Percentiles rank a stretch among this genome's conserved stretches.
Conservation (phyloP, 2,797 vertebrate species). For the Gallinago nigripennis region DNA sequence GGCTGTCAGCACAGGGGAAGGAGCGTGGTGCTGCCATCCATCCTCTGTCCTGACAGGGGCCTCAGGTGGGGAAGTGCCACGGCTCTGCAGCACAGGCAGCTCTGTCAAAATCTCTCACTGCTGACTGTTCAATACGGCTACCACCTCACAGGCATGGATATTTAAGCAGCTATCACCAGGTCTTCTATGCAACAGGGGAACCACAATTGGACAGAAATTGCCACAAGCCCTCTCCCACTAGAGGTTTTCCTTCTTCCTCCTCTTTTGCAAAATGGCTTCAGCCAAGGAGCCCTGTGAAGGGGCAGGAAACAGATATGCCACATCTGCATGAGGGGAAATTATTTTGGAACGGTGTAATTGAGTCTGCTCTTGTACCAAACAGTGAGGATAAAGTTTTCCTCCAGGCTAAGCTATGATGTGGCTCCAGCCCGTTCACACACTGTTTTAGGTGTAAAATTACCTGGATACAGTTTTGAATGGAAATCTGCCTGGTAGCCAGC, state of each 20-base stretch:
- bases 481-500: not conserved
- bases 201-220: not conserved
- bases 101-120: not conserved
- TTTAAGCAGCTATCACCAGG: not conserved
- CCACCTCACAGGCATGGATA: not conserved
- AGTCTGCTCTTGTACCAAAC: not conserved
- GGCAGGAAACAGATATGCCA: accelerated
- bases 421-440: not conserved
- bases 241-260: not conserved
- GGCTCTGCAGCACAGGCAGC: not conserved
- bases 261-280: not conserved
- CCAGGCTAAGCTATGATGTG: not conserved
- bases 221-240: not conserved
- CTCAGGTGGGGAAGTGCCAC: not conserved
- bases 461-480: not conserved
- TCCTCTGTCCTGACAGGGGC: not conserved
- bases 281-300: not conserved
- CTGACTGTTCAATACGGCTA: not conserved
- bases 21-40: not conserved
- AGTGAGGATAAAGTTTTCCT: not conserved
- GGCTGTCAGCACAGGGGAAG: not conserved
- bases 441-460: not conserved
- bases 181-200: not conserved
- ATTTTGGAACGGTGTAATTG: not conserved
- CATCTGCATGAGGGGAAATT: not conserved